Conservation (phyloP, 2,888 invertebrate species). For the Pyralis farinalis region DNA sequence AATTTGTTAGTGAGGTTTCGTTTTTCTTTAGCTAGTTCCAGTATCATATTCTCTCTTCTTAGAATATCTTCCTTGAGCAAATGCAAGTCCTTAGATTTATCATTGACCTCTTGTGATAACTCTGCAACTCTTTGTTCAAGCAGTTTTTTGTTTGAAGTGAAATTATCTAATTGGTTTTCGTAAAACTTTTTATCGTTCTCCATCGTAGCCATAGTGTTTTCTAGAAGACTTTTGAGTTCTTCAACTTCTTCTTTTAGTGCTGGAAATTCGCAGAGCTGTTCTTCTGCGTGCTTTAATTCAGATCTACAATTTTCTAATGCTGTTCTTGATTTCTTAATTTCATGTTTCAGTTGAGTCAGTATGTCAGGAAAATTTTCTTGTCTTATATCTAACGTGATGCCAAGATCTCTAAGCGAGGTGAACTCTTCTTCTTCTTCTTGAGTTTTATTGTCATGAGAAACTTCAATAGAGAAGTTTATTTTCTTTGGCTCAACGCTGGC, state of each 20-base stretch:
- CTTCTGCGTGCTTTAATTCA: conserved; percentile 76
- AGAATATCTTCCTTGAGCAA: conserved; percentile 78
- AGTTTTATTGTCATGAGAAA: conserved; percentile 51
- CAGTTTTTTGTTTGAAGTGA: conserved; percentile 72
- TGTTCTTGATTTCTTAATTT: conserved; percentile 77
- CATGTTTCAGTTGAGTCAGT: conserved; percentile 66
- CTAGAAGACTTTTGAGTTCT: conserved; percentile 66
- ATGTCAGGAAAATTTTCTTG: conserved; percentile 71
- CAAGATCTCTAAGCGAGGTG: conserved; percentile 74
- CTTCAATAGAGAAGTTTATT: conserved; percentile 66
- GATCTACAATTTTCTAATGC: conserved; percentile 79
- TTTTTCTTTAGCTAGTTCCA: conserved; percentile 80
- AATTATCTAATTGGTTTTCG: conserved; percentile 76
- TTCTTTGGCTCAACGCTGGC: conserved; percentile 67
- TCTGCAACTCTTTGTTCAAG: conserved; percentile 80
- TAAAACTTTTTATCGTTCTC: conserved; percentile 79
- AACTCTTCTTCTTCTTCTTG: conserved; percentile 61
- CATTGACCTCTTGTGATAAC: conserved; percentile 75
- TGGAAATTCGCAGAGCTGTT: conserved; percentile 75
- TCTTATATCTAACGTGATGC: conserved; percentile 67
- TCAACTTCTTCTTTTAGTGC: conserved; percentile 71
- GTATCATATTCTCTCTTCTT: conserved; percentile 79
- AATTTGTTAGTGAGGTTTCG: conserved; percentile 69
- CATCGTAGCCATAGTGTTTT: conserved; percentile 74
- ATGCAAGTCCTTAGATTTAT: conserved; percentile 75